Base-by-base conservation (phyloP, 2,888 invertebrate species). In the Prionchulus punctatus region DNA sequence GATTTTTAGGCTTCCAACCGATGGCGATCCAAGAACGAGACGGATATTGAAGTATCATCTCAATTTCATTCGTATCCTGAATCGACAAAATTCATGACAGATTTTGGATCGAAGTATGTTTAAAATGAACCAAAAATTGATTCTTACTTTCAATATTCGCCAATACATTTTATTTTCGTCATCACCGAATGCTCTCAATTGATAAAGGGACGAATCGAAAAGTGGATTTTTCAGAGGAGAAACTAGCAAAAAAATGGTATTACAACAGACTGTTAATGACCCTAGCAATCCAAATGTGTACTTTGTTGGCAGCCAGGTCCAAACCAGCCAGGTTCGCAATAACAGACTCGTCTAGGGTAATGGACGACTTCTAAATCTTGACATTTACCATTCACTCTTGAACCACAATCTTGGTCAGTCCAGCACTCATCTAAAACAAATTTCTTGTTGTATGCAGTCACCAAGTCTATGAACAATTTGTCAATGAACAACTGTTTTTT, bases 321-420 rank as follows among this genome's bases (percentile, higher is more conserved):
- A 68, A 83, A 86, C 80, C 84, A 89, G 21, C 92, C 92, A 55
- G 81, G 78, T 58, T 86, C 82, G 68, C 92, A 94, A 73, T 85
- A 94, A 70, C 94, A 94, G 67, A 85, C 84, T 63, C 80, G 81
- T 43, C 79, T 80, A 0, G 91, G 91, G 7, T 84, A 78, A 28
- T 85, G 82, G 0, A 86, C 86, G 1, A 87, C 82, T 59, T 82
- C 79, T 23, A 85, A 76, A 67, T 87, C 83, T 23, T 88, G 75
- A 70, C 94, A 94, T 66, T 82, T 81, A 52, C 92, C 92, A 58
- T 72, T 69, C 58, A 7, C 12, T 12, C 4, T 45, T 12, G 80
- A 77, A 0, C 87, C 86, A 69, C 94, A 94, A 71, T 92, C 90
- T 15, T 77, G 79, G 71, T 89, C 83, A 53, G 81, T 82, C 7